These are phyloP conservation scores for Agrochola lota DNA, from an alignment of 2,888 invertebrate genomes.

Conservation along the genomic window DNA sequence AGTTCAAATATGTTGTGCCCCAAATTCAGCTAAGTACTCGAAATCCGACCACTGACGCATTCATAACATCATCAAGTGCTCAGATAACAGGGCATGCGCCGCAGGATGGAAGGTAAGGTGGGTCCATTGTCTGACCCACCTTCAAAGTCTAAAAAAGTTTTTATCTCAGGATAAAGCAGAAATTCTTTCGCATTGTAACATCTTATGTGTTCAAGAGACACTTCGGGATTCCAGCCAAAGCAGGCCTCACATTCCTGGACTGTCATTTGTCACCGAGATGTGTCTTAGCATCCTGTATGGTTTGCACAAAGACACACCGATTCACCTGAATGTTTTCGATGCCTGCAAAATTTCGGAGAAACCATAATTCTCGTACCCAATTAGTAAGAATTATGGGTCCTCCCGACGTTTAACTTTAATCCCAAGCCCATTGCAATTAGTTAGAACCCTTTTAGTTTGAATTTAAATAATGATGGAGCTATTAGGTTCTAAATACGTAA, in stretches of 20 bases:
- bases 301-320: neutral
- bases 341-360: neutral
- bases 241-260: neutral
- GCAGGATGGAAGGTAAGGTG: no score
- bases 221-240: neutral
- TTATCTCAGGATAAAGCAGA: neutral
- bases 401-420: constrained; percentile 15
- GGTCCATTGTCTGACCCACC: neutral
- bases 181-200: neutral
- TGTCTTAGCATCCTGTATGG: neutral
- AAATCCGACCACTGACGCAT: no score
- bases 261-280: neutral
- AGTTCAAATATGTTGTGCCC: no score
- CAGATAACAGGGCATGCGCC: no score
- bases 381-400: constrained; percentile 18
- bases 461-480: constrained; percentile 14
- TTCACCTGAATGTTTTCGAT: neutral
- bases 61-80: no score
- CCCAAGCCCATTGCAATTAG: neutral
- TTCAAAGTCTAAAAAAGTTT: no score
- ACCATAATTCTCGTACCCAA: constrained; percentile 14
- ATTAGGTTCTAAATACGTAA: neutral
- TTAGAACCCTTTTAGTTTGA: constrained; percentile 8
- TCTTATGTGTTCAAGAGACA: neutral
- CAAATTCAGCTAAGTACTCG: no score